Evolutionary conservation across 2,888 invertebrate genomes (phyloP), one percentile per base, ranked within the genome.

Genomic region (Drosophila longiperda): DNA sequence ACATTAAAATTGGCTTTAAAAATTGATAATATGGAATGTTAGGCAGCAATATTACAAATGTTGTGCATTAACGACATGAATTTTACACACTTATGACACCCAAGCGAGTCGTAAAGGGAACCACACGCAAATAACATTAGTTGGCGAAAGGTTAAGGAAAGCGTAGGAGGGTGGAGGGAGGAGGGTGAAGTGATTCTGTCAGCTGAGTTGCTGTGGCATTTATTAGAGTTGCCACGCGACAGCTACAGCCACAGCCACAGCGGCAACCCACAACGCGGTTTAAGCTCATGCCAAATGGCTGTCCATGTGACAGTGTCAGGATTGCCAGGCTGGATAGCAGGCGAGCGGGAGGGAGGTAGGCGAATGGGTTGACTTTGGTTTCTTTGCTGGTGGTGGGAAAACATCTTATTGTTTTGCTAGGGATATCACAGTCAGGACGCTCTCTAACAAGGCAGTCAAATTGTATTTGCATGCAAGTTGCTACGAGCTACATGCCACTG

Each of bases 381-480:
- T 29, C 33, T 55, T 53, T 50, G 20, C 53, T 61, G 34, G 73
- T 66, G 45, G 49, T 52, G 58, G 73, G 34, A 61, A 67, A 78
- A 74, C 74, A 73, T 84, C 84, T 87, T 87, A 84, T 84, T 84
- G 84, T 84, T 74, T 84, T 73, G 78, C 74, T 54, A 59, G 73
- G 74, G 71, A 73, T 80, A 84, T 73, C 66, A 50, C 54, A 64
- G 68, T 75, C 78, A 59, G 70, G 61, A 69, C 66, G 67, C 73
- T 75, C 73, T 75, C 87, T 87, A 87, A 84, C 83, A 84, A 87
- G 87, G 69, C 88, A 85, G 86, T 82, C 85, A 85, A 88, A 85
- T 85, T 86, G 82, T 85, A 85, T 85, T 85, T 88, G 88, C 83
- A 85, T 85, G 86, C 88, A 85, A 87, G 83, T 70, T 81, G 80